Evolutionary conservation across 2,113 vertebrate genomes (phyloP).

Genomic region (Ctenomys sociabilis): DNA sequence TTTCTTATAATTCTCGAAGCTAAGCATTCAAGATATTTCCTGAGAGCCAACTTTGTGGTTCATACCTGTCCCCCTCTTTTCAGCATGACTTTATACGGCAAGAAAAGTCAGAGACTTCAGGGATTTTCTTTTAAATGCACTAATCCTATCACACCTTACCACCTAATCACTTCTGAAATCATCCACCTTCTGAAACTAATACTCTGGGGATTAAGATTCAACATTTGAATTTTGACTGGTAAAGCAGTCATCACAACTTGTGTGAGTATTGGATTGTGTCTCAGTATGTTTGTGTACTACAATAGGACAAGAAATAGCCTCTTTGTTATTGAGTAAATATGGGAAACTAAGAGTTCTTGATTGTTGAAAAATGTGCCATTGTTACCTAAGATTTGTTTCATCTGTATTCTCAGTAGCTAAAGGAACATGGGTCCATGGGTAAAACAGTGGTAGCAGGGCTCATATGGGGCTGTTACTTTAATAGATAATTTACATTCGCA

Average conservation of each 20-base stretch:
- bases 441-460: background rate
- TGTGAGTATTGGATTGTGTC: background rate
- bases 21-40: background rate
- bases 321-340: background rate
- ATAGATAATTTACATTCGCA: background rate
- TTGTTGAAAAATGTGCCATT: background rate
- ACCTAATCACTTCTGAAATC: background rate
- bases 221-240: background rate
- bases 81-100: no score
- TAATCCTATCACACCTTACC: background rate
- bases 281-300: fast-evolving
- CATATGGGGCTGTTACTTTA: background rate
- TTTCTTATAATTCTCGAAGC: background rate
- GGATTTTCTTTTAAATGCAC: background rate
- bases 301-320: background rate
- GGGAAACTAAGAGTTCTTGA: background rate
- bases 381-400: background rate
- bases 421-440: background rate
- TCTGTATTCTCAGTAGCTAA: background rate
- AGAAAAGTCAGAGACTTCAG: background rate
- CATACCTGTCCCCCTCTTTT: background rate
- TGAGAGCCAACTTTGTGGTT: background rate
- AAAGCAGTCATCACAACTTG: background rate
- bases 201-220: background rate
- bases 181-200: background rate